Percentiles rank a stretch among this genome's conserved stretches.
phyloP scores from a whole-genome alignment of 2,113 vertebrate species.

The Pollachius pollachius region DNA sequence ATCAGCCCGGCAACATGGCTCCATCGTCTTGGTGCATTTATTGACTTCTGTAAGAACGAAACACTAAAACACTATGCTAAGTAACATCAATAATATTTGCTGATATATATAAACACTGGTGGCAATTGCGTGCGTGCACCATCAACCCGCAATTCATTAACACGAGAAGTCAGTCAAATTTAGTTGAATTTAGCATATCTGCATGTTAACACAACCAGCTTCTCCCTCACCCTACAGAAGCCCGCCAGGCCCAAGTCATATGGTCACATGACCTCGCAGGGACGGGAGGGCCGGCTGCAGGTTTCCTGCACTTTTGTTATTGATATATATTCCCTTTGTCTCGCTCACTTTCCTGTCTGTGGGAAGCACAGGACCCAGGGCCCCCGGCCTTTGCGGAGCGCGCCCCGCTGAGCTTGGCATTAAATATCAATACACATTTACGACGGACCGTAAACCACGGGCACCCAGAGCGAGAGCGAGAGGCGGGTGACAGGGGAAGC shows the following conservation, averaged over 20 bases:
- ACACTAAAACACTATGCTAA: too few species aligned
- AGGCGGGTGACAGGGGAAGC: background rate
- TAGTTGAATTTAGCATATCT: background rate
- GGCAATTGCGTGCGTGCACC: too few species aligned
- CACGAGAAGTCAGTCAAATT: too few species aligned
- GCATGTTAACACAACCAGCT: background rate
- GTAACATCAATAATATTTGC: too few species aligned
- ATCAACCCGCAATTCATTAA: too few species aligned
- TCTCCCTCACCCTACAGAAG: background rate
- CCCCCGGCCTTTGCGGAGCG: constrained; percentile 15
- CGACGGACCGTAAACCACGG: constrained; percentile 53
- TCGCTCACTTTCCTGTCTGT: constrained; percentile 41
- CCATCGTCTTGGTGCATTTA: too few species aligned
- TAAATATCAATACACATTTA: constrained; percentile 77
- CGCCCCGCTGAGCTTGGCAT: constrained; percentile 58
- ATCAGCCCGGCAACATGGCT: too few species aligned
- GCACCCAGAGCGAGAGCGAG: background rate
- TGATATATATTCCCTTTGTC: constrained; percentile 49
- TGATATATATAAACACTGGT: too few species aligned
- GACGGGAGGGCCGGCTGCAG: constrained; percentile 4
- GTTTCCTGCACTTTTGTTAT: constrained; percentile 59
- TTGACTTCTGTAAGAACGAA: too few species aligned
- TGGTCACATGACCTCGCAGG: constrained; percentile 16
- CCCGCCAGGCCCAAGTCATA: constrained; percentile 1
- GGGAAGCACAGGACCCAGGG: constrained; percentile 35